These are phyloP conservation scores for Catocala fraxini DNA, from an alignment of 2,888 invertebrate species.

Conservation along the genomic window DNA sequence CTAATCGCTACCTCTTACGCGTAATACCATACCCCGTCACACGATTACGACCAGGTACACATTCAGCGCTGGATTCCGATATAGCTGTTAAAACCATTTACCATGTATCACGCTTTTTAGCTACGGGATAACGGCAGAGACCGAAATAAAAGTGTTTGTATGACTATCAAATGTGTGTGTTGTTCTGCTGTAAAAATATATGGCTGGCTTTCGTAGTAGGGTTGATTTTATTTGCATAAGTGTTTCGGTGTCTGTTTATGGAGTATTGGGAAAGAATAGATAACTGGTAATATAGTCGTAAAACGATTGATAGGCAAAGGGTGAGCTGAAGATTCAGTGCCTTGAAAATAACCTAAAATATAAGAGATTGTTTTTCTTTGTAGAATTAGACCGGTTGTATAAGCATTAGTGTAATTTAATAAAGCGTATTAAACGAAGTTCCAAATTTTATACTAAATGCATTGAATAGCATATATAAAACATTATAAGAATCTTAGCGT, in stretches of 20 bases:
- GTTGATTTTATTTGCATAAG: slow-evolving; percentile 27
- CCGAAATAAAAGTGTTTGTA: slow-evolving; percentile 63
- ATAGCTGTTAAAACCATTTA: slow-evolving; percentile 74
- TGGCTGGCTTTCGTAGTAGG: slow-evolving; percentile 26
- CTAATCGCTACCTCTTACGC: slow-evolving; percentile 37
- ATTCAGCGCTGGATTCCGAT: slow-evolving; percentile 80
- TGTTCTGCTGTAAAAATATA: slow-evolving; percentile 47
- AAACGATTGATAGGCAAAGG: not conserved
- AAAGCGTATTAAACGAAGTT: too few species aligned
- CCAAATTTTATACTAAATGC: too few species aligned
- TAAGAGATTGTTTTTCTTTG: not conserved
- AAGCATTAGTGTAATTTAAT: too few species aligned
- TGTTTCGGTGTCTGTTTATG: slow-evolving; percentile 23
- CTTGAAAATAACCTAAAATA: slow-evolving; percentile 1
- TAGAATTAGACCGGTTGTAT: too few species aligned
- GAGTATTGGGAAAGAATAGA: slow-evolving; percentile 12
- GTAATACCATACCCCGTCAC: slow-evolving; percentile 46
- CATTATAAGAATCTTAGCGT: too few species aligned
- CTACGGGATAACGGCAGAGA: slow-evolving; percentile 57
- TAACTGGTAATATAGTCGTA: slow-evolving; percentile 2
- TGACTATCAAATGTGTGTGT: slow-evolving; percentile 40
- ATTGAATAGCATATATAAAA: too few species aligned
- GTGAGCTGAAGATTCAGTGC: not conserved
- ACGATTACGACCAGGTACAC: slow-evolving; percentile 73
- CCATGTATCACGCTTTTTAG: slow-evolving; percentile 61